Conservation (phyloP, 2,113 vertebrate species). For the Phocoena sinus region DNA sequence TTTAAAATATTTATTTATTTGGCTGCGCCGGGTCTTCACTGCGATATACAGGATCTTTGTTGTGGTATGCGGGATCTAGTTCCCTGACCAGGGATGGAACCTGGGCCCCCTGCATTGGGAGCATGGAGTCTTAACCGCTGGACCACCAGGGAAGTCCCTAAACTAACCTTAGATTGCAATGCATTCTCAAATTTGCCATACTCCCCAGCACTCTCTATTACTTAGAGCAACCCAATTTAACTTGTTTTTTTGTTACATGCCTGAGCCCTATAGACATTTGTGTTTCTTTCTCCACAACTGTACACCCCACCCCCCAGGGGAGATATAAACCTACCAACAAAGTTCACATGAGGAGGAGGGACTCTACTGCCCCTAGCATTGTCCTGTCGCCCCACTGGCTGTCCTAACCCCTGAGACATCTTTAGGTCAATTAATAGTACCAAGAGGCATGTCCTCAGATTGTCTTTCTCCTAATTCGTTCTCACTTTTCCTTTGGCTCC, state of each 20-base stretch:
- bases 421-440: background rate
- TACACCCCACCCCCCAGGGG: background rate
- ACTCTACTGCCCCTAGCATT: fast-evolving
- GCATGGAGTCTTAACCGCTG: too few relatives aligned
- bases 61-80: too few relatives aligned
- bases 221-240: background rate
- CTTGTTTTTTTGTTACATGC: background rate
- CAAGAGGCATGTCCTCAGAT: background rate
- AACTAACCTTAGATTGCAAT: background rate
- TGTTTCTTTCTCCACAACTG: background rate
- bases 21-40: too few relatives aligned
- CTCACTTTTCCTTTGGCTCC: background rate
- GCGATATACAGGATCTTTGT: too few relatives aligned
- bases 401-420: background rate
- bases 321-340: background rate
- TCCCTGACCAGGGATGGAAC: too few relatives aligned
- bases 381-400: background rate
- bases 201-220: background rate
- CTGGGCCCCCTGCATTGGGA: too few relatives aligned
- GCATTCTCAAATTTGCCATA: background rate
- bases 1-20: too few relatives aligned
- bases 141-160: too few relatives aligned
- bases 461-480: background rate
- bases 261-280: background rate
- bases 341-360: background rate